These are phyloP conservation scores for Actinernus sp. DNA, from an alignment of 92 coral and sea anemone species.

Conservation along the genomic window DNA sequence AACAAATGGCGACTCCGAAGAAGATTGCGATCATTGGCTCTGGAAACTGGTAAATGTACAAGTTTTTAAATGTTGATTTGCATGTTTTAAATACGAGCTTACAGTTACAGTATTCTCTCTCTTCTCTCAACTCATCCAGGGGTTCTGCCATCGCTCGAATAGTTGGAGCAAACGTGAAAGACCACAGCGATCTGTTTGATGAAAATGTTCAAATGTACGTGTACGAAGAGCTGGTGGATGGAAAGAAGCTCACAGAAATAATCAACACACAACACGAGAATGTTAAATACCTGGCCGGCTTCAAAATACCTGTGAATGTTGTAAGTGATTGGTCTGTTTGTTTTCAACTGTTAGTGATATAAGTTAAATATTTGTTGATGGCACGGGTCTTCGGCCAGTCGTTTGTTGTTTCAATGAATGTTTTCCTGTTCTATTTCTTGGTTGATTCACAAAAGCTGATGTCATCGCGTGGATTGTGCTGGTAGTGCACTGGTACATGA, in stretches of 20 bases:
- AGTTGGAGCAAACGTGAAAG: slow-evolving; percentile 84
- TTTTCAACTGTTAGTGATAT: too few relatives aligned
- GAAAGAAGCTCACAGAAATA: slow-evolving; percentile 88
- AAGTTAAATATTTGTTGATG: too few relatives aligned
- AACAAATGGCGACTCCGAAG: slow-evolving; percentile 65
- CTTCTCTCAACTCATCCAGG: slow-evolving; percentile 62
- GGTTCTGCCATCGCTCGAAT: slow-evolving; percentile 96
- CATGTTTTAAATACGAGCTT: not conserved
- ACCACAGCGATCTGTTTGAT: slow-evolving; percentile 80
- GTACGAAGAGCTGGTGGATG: slow-evolving; percentile 91
- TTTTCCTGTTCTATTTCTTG: too few relatives aligned
- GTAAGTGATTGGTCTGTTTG: too few relatives aligned
- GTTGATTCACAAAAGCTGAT: too few relatives aligned
- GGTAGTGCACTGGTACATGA: too few relatives aligned
- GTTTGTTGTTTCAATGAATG: too few relatives aligned
- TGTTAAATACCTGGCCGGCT: slow-evolving; percentile 90
- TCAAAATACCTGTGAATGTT: slow-evolving; percentile 86
- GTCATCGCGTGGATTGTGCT: too few relatives aligned
- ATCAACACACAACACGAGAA: slow-evolving; percentile 94
- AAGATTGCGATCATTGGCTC: slow-evolving; percentile 93
- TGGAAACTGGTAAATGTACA: slow-evolving; percentile 89
- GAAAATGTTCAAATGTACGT: slow-evolving; percentile 93
- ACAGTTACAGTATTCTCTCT: not conserved
- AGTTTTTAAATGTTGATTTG: not conserved
- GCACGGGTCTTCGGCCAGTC: too few relatives aligned